phyloP scores from a whole-genome alignment of 2,797 vertebrate species.

The Macropodus opercularis region DNA sequence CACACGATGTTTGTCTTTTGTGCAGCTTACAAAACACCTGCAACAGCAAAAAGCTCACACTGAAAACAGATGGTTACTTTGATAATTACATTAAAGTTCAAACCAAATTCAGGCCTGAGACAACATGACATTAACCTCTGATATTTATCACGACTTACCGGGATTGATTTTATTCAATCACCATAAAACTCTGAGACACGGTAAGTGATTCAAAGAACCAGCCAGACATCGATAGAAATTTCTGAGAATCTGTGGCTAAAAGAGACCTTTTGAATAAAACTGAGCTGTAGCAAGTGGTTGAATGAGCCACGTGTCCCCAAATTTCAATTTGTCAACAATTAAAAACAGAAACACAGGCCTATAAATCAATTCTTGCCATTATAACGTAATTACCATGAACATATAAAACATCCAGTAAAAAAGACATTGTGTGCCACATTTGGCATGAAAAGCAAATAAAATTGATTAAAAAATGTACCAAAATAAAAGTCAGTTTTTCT shows the following conservation, averaged over 20 bases:
- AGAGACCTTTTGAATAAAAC: background rate
- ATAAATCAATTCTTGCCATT: background rate
- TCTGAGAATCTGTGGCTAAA: slow-evolving; percentile 1
- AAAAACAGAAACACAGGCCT: background rate
- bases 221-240: background rate
- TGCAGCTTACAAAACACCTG: background rate
- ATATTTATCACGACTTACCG: too few relatives aligned
- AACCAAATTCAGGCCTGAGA: too few relatives aligned
- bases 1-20: background rate
- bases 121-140: too few relatives aligned
- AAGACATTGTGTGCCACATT: background rate
- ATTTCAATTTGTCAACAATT: background rate
- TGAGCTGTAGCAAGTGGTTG: too few relatives aligned
- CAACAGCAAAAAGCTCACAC: background rate
- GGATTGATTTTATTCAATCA: background rate
- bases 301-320: too few relatives aligned
- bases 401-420: slow-evolving; percentile 4
- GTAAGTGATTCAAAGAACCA: background rate
- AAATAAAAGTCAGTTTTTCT: slow-evolving; percentile 18
- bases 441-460: background rate
- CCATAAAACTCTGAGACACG: background rate
- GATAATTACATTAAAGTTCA: too few relatives aligned
- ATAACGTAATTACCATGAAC: background rate
- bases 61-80: background rate
- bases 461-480: slow-evolving; percentile 15